phyloP scores from a whole-genome alignment of 2,797 vertebrate genomes.

The Manis javanica region DNA sequence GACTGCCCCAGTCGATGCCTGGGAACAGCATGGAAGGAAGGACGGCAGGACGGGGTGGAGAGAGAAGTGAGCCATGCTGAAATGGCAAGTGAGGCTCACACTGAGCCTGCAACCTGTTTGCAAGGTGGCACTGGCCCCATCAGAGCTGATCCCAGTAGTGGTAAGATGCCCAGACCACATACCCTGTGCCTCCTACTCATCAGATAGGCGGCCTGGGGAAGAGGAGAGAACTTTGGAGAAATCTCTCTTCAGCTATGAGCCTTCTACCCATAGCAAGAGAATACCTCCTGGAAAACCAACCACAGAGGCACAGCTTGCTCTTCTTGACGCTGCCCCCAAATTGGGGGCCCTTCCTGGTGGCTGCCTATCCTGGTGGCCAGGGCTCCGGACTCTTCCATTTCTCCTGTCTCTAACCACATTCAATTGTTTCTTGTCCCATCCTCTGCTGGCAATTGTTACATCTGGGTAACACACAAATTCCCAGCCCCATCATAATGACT shows the following conservation, averaged over 20 bases:
- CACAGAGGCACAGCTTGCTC: neutral
- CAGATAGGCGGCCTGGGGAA: neutral
- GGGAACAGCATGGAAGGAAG: neutral
- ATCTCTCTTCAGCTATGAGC: neutral
- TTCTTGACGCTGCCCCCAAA: neutral
- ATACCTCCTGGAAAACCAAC: neutral
- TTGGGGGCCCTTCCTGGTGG: neutral
- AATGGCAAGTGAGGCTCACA: neutral
- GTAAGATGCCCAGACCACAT: neutral
- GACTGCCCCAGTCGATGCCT: neutral
- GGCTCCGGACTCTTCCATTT: neutral
- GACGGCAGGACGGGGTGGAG: neutral
- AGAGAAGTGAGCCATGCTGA: neutral
- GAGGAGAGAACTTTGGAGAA: neutral
- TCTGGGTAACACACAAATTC: neutral
- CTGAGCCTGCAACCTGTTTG: neutral
- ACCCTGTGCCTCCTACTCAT: accelerated
- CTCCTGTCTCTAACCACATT: neutral
- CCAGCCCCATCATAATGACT: neutral
- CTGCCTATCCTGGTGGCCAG: neutral
- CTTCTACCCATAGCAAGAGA: neutral
- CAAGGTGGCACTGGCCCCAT: neutral
- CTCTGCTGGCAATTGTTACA: neutral
- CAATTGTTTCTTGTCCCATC: neutral
- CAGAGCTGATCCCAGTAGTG: neutral